These are phyloP conservation scores for Chauna torquata DNA, from an alignment of 2,113 vertebrate genomes.

Conservation along the genomic window DNA sequence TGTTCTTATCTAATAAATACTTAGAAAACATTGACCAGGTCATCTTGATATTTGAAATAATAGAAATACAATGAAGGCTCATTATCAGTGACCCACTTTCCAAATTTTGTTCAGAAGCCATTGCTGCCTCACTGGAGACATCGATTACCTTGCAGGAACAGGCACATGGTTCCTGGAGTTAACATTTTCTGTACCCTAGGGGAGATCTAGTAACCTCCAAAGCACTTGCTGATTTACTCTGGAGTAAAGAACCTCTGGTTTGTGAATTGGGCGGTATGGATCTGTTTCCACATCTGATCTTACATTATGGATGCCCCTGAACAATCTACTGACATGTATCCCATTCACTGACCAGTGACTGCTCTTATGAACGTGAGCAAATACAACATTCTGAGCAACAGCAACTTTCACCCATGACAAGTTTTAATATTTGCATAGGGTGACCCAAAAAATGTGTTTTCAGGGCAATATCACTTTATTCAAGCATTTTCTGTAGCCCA, in stretches of 20 bases:
- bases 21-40: not conserved
- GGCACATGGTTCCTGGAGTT: not conserved
- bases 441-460: not conserved
- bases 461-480: not conserved
- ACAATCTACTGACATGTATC: not conserved
- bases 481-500: not conserved
- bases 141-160: not conserved
- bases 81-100: not conserved
- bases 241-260: not conserved
- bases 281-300: not conserved
- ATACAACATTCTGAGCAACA: not conserved
- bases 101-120: not conserved
- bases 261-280: not conserved
- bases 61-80: not conserved
- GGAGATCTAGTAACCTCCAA: not conserved
- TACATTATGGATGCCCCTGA: not conserved
- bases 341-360: not conserved
- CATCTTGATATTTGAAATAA: not conserved
- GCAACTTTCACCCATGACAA: not conserved
- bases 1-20: not conserved
- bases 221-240: not conserved
- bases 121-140: not conserved
- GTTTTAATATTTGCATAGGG: not conserved
- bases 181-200: not conserved
- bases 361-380: fast-evolving